Percentiles rank a stretch among this genome's conserved stretches.
These are phyloP conservation scores for Sprattus sprattus DNA, from an alignment of 2,113 vertebrate genomes.

Conservation along the genomic window DNA sequence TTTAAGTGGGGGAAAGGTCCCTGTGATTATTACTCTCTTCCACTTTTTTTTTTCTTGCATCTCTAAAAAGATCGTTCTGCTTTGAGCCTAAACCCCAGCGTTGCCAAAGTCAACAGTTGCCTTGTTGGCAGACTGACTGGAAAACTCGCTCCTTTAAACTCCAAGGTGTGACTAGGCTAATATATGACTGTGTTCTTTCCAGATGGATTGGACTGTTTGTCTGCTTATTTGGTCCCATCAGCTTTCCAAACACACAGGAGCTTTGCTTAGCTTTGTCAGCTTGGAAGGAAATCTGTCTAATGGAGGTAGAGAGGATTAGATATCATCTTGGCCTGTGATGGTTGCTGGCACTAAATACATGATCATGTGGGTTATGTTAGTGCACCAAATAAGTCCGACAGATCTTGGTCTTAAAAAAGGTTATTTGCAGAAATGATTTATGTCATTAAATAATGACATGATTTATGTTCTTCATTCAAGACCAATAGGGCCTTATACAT, in stretches of 20 bases:
- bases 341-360: neutral
- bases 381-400: neutral
- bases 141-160: neutral
- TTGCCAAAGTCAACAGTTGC: slow-evolving; percentile 32
- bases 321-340: neutral
- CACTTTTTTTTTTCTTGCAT: neutral
- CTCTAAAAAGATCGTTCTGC: neutral
- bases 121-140: slow-evolving; percentile 22
- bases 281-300: neutral
- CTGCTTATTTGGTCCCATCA: neutral
- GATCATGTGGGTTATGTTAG: neutral
- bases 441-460: neutral
- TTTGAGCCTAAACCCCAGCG: neutral
- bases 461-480: neutral
- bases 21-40: neutral
- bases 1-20: neutral
- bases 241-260: neutral
- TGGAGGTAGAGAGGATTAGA: neutral
- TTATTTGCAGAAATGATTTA: neutral
- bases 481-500: too few relatives aligned
- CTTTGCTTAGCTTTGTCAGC: neutral
- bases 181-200: slow-evolving; percentile 13
- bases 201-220: neutral
- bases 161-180: neutral
- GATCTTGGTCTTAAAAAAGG: neutral